A percentile compares a stretch with the other conserved stretches of the same genome.
Evolutionary conservation across 37 sponge, comb jelly and placozoan species (phyloP).

Genomic region (Beroe ovata): DNA sequence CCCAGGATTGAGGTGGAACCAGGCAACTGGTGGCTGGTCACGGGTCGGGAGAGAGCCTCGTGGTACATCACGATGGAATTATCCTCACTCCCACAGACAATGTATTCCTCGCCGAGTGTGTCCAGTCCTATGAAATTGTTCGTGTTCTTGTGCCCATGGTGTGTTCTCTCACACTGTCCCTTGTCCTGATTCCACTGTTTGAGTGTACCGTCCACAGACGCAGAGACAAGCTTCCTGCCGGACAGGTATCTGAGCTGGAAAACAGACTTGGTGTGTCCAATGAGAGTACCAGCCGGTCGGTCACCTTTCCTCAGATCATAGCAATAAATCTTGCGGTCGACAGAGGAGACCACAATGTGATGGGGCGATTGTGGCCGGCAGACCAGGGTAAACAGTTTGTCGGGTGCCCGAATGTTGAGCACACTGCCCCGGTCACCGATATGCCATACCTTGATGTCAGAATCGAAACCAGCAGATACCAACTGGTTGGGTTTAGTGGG

Average conservation of each 20-base stretch:
- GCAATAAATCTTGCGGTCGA: slow-evolving; percentile 1
- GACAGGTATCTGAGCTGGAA: not conserved
- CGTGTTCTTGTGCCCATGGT: slow-evolving; percentile 31
- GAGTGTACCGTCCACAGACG: slow-evolving; percentile 45
- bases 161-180: not conserved
- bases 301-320: slow-evolving; percentile 29
- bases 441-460: slow-evolving; percentile 23
- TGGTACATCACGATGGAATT: slow-evolving; percentile 21
- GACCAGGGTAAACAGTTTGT: not conserved
- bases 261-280: slow-evolving; percentile 25
- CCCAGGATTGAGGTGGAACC: not conserved
- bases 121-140: slow-evolving; percentile 50
- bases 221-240: slow-evolving; percentile 1
- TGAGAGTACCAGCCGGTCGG: not conserved
- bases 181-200: not conserved
- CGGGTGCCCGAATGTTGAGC: not conserved
- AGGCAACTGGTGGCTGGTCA: slow-evolving; percentile 23
- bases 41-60: slow-evolving; percentile 14
- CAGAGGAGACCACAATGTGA: slow-evolving; percentile 18
- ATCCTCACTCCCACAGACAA: slow-evolving; percentile 12
- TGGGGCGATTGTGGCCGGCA: slow-evolving; percentile 1
- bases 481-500: slow-evolving; percentile 23
- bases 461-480: not conserved
- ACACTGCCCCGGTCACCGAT: slow-evolving; percentile 10
- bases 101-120: not conserved